Base-by-base conservation (phyloP, 1,140 invertebrate species). In the Plectrocnemia conspersa region DNA sequence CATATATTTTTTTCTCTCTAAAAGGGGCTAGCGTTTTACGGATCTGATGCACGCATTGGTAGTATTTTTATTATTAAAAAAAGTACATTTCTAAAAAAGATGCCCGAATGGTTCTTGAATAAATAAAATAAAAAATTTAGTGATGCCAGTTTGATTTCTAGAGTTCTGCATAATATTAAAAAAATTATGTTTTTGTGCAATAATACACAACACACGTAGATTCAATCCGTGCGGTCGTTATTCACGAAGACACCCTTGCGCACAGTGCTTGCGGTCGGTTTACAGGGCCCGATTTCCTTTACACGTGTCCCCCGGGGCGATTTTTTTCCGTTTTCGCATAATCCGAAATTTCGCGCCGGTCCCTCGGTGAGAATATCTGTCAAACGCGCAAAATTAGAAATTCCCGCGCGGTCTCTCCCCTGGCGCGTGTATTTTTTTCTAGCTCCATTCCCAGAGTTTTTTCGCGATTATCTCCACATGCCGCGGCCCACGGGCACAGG, bases 191-290 rank as follows among this genome's bases (percentile, higher is more conserved):
- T n/a, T n/a, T n/a, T n/a, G n/a, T 19, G 38, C 38, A 41, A 41
- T 18, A 41, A 41, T 41, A 41, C 38, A 19, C n/a, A n/a, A n/a
- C n/a, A n/a, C n/a, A n/a, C n/a, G n/a, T n/a, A n/a, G n/a, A n/a
- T n/a, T n/a, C n/a, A n/a, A n/a, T n/a, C n/a, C n/a, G n/a, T n/a
- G n/a, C n/a, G n/a, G n/a, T n/a, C n/a, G n/a, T n/a, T n/a, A n/a
- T n/a, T n/a, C n/a, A n/a, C n/a, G n/a, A n/a, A n/a, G n/a, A n/a
- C n/a, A n/a, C n/a, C n/a, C n/a, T n/a, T n/a, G n/a, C n/a, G n/a
- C n/a, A n/a, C n/a, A n/a, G n/a, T n/a, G n/a, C n/a, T n/a, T 41
- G 38, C 38, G 38, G 38, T 13, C 10, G 19, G 38, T 41, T 41
- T 13, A 41, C 38, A 41, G 13, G 38, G 15, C 38, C 10, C 38